Evolutionary conservation across 2,888 invertebrate species (phyloP), one percentile per base, ranked within the genome.

Genomic region (Drosophila falleni): DNA sequence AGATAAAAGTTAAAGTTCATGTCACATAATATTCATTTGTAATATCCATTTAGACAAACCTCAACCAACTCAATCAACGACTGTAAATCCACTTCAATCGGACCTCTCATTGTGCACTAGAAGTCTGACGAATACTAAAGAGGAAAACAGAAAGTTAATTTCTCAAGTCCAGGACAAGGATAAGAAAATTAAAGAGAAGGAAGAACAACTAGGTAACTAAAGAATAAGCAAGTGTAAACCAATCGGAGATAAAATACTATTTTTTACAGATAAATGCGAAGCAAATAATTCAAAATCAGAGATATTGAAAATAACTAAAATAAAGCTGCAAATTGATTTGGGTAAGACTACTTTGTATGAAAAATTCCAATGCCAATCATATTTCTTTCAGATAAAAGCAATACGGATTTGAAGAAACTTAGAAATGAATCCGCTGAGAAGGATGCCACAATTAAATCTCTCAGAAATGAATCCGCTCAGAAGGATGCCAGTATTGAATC

Each of bases 161-260:
- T 13, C 33, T 4, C 8, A 35, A n/a, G 19, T 19, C 2, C 15
- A 16, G 6, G 13, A 31, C 0, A 41, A 16, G 5, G 29, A 15
- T 16, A 8, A 8, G 0, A 9, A 19, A 54, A n/a, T 31, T 19
- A 10, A n/a, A 1, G 29, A 54, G 6, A 13, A n/a, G 9, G 5
- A 42, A n/a, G n/a, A 19, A n/a, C 5, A 55, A 31, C 19, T 55
- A 42, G 10, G 55, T 55, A 33, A 55, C 19, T 23, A n/a, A 9
- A n/a, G 1, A 0, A 13, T 13, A 29, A 0, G 23, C 23, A 23
- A n/a, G n/a, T 4, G n/a, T 13, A 39, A 39, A 29, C 10, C 0
- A 6, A 39, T n/a, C n/a, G n/a, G n/a, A n/a, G n/a, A n/a, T n/a
- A n/a, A n/a, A n/a, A n/a, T n/a, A n/a, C n/a, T n/a, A n/a, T 16